Percentiles rank a stretch among this genome's conserved stretches.
These are phyloP conservation scores for Sciaenops ocellatus DNA, from an alignment of 2,797 vertebrate genomes.

Conservation along the genomic window DNA sequence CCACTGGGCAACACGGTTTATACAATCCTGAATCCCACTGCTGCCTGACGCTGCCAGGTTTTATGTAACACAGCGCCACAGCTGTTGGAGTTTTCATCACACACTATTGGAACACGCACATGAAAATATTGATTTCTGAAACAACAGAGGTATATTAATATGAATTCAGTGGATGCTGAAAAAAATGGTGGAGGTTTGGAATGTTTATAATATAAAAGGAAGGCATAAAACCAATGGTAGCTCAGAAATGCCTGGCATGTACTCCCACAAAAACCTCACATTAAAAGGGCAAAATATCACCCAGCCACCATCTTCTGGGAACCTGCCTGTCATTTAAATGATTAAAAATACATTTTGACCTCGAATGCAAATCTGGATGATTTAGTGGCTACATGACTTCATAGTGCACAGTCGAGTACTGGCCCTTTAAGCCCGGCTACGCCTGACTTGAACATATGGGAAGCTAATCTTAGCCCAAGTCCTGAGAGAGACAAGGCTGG, in stretches of 20 bases:
- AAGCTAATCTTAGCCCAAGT: conserved; percentile 88
- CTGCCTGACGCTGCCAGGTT: conserved; percentile 64
- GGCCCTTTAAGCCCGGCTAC: conserved; percentile 85
- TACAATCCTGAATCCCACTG: conserved; percentile 70
- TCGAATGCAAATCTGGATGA: not conserved
- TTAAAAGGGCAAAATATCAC: conserved; percentile 4
- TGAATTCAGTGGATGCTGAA: conserved; percentile 9
- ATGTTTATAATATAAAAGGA: not conserved
- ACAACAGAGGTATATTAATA: conserved; percentile 10
- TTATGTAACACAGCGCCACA: conserved; percentile 71
- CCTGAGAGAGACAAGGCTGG: conserved; percentile 85
- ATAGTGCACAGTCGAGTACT: conserved; percentile 46
- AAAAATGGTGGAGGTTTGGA: not conserved
- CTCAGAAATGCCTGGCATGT: not conserved
- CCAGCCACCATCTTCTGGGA: conserved; percentile 4
- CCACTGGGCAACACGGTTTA: conserved; percentile 42
- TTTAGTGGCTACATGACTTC: conserved; percentile 7
- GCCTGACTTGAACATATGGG: conserved; percentile 87
- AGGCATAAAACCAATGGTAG: not conserved
- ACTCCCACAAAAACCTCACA: not conserved
- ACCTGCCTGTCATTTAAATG: not conserved
- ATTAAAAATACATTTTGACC: conserved; percentile 1
- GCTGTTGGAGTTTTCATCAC: conserved; percentile 67
- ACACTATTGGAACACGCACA: conserved; percentile 42
- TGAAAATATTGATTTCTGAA: conserved; percentile 50